Conservation (phyloP, 2,888 invertebrate species). For the Protonemura montana region DNA sequence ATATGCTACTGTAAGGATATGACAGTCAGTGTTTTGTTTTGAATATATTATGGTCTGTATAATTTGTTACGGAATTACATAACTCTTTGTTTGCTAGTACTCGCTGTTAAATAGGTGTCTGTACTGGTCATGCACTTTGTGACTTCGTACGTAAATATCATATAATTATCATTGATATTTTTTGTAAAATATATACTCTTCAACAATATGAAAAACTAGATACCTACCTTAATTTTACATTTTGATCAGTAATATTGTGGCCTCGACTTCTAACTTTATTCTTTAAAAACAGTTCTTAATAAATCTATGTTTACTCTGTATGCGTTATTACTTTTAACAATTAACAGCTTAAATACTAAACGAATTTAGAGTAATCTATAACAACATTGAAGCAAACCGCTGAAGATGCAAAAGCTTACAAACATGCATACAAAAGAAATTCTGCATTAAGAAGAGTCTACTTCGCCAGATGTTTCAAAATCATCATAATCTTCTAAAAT, state of each 20-base stretch:
- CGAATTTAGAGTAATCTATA: not conserved
- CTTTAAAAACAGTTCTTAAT: not conserved
- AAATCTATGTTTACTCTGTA: not conserved
- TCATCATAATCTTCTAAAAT: slow-evolving; percentile 32
- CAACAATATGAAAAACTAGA: not conserved
- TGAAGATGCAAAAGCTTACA: not conserved
- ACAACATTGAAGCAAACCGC: not conserved
- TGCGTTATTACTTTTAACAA: not conserved
- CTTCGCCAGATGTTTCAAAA: slow-evolving; percentile 45
- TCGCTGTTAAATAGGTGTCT: too few relatives aligned
- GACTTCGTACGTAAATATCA: not conserved
- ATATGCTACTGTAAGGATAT: not conserved
- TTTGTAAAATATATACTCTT: not conserved
- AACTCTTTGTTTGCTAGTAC: too few relatives aligned
- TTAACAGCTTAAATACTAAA: not conserved
- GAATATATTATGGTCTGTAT: too few relatives aligned
- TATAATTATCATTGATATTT: not conserved
- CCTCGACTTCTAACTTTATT: not conserved
- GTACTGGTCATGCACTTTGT: not conserved
- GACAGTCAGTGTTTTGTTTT: too few relatives aligned
- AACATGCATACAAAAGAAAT: not conserved
- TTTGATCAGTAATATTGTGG: slow-evolving; percentile 1
- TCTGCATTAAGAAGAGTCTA: not conserved
- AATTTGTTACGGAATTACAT: too few relatives aligned
- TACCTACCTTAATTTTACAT: not conserved